Evolutionary conservation across 2,113 vertebrate species (phyloP).

Genomic region (Notarius quadriscutis): DNA sequence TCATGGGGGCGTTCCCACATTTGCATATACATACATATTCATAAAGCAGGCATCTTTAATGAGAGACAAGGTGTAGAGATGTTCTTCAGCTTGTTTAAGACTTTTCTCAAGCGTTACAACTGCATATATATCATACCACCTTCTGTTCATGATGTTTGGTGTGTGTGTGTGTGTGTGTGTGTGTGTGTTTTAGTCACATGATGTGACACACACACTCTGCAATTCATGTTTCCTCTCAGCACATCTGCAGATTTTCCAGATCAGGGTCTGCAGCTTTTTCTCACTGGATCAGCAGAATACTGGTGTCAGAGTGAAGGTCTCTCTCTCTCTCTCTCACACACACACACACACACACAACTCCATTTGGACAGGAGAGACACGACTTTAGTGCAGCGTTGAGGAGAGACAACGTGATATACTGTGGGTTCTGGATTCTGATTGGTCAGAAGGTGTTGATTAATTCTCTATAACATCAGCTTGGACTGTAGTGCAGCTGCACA

Average conservation of each 20-base stretch:
- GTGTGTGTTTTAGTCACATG: background rate
- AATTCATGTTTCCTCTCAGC: background rate
- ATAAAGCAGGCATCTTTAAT: background rate
- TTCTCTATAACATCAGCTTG: background rate
- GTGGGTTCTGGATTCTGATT: background rate
- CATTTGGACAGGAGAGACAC: background rate
- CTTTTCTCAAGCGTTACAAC: background rate
- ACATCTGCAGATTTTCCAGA: background rate
- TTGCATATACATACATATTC: background rate
- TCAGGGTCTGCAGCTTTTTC: background rate
- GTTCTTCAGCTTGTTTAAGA: background rate
- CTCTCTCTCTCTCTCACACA: no score
- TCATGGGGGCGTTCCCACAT: background rate
- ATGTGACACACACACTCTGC: background rate
- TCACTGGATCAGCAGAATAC: background rate
- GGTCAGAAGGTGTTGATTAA: background rate
- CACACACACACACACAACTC: background rate
- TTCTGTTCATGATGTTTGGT: background rate
- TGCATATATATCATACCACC: background rate
- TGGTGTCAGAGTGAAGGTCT: background rate
- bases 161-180: background rate
- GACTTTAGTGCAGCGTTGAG: background rate
- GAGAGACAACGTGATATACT: background rate
- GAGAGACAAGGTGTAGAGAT: background rate
- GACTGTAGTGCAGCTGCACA: background rate